Evolutionary conservation across 2,888 invertebrate species (phyloP).

Genomic region (Hypomecis atomaria): DNA sequence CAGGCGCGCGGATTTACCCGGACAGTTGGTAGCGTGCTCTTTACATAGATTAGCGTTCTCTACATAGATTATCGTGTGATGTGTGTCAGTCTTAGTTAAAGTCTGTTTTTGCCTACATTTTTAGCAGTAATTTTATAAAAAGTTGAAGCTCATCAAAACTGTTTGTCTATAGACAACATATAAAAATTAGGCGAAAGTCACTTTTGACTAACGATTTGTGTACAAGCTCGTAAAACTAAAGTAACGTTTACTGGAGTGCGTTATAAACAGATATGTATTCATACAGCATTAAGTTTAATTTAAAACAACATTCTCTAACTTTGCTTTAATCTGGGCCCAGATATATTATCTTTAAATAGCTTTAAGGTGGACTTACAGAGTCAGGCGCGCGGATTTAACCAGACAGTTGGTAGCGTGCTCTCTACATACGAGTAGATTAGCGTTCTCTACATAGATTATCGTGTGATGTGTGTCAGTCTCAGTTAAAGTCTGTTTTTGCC

Average conservation of each 20-base stretch:
- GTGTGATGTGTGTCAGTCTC: too few species aligned
- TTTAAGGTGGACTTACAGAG: constrained; percentile 65
- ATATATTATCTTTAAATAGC: constrained; percentile 77
- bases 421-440: constrained; percentile 70
- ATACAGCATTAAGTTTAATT: constrained; percentile 47
- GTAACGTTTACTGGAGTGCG: too few species aligned
- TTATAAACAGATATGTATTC: too few species aligned
- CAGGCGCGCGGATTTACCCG: constrained; percentile 68
- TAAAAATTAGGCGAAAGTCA: too few species aligned
- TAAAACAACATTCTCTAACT: constrained; percentile 63
- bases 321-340: constrained; percentile 72
- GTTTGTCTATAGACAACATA: too few species aligned
- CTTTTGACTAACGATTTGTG: too few species aligned
- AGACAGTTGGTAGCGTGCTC: constrained; percentile 57
- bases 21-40: constrained; percentile 58
- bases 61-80: constrained; percentile 62
- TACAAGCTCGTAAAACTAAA: too few species aligned
- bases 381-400: constrained; percentile 68
- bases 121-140: too few species aligned
- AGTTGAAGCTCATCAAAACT: too few species aligned
- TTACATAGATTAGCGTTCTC: constrained; percentile 67
- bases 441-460: constrained; percentile 70
- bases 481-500: not conserved
- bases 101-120: not conserved
- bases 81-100: not conserved